phyloP scores from a whole-genome alignment of 2,888 invertebrate genomes.

The Sarcophaga subvicina region DNA sequence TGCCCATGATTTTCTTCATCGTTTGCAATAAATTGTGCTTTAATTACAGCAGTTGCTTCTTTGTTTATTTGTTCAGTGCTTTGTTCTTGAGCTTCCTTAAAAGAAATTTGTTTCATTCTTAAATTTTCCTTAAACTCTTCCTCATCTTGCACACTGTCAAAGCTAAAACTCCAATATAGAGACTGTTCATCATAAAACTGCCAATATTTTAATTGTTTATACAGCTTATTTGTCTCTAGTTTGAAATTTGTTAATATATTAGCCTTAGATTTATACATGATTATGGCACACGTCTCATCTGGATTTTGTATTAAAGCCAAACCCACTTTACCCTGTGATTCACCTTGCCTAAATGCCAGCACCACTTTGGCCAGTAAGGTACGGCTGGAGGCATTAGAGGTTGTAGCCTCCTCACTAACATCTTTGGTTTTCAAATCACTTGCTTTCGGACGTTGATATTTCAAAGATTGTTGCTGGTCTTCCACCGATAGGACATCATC shows the following conservation, averaged over 20 bases:
- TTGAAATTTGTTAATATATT: slow-evolving; percentile 73
- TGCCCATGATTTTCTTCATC: background rate
- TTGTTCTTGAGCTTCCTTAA: slow-evolving; percentile 53
- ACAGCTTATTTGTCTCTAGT: slow-evolving; percentile 53
- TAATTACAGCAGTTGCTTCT: background rate
- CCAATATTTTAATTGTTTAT: slow-evolving; percentile 70
- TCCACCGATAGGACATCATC: slow-evolving; percentile 47
- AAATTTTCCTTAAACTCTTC: slow-evolving; percentile 66
- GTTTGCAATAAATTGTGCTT: background rate
- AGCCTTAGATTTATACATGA: slow-evolving; percentile 75
- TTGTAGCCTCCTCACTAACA: background rate
- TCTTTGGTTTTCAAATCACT: slow-evolving; percentile 37
- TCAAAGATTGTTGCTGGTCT: slow-evolving; percentile 70
- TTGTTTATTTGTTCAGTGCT: background rate
- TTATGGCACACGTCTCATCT: slow-evolving; percentile 70
- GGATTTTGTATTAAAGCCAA: slow-evolving; percentile 81
- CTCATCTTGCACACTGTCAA: slow-evolving; percentile 75
- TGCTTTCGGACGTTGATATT: slow-evolving; percentile 72
- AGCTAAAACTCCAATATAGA: slow-evolving; percentile 84
- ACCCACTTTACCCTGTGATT: slow-evolving; percentile 81
- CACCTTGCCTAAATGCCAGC: slow-evolving; percentile 75
- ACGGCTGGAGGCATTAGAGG: slow-evolving; percentile 67
- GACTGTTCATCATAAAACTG: slow-evolving; percentile 82
- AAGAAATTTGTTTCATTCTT: slow-evolving; percentile 42
- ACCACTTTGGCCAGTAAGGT: slow-evolving; percentile 75